These are phyloP conservation scores for Andricus curvator DNA, from an alignment of 2,888 invertebrate genomes.

Conservation along the genomic window DNA sequence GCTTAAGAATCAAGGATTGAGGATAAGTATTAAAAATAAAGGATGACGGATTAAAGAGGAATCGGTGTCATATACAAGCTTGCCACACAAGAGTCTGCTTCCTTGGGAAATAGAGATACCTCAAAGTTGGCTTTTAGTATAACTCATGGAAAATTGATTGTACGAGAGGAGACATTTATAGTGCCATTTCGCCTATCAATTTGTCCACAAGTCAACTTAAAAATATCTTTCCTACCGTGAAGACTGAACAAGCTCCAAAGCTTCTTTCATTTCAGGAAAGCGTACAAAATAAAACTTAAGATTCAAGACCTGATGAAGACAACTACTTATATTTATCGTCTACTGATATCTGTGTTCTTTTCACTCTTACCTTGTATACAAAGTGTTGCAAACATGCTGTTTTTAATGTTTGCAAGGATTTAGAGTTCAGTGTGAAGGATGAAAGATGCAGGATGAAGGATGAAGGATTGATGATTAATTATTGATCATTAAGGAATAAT, in stretches of 20 bases:
- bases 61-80: too few relatives aligned
- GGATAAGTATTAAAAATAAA: too few relatives aligned
- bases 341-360: not conserved
- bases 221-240: slow-evolving; percentile 11
- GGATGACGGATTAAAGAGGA: too few relatives aligned
- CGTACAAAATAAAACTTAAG: not conserved
- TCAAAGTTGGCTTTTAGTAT: slow-evolving; percentile 6
- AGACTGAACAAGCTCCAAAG: not conserved
- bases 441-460: too few relatives aligned
- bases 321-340: not conserved
- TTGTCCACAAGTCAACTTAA: not conserved
- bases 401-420: not conserved
- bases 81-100: not conserved
- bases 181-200: slow-evolving; percentile 18
- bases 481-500: too few relatives aligned
- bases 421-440: too few relatives aligned
- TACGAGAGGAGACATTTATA: not conserved
- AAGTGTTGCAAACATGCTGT: not conserved
- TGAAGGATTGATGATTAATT: too few relatives aligned
- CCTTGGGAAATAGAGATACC: slow-evolving; percentile 17
- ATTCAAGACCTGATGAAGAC: slow-evolving; percentile 15
- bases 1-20: too few relatives aligned
- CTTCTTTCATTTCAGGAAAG: not conserved
- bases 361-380: not conserved
- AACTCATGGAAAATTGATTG: slow-evolving; percentile 10